Percentiles rank a stretch among this genome's conserved stretches.
Evolutionary conservation across 2,113 vertebrate species (phyloP).

Genomic region (Eurystomus gularis): DNA sequence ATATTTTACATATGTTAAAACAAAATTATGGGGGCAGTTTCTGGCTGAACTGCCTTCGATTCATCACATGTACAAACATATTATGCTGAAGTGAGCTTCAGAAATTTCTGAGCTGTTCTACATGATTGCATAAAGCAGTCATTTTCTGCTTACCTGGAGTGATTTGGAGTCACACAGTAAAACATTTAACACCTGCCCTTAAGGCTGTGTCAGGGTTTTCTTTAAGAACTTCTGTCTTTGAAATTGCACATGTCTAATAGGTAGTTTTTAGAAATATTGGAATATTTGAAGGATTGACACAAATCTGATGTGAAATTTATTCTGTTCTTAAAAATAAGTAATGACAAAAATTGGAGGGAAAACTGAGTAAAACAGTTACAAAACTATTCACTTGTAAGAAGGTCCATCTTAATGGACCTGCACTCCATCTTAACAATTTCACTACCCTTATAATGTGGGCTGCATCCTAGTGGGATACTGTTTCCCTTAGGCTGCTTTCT

Average conservation of each 20-base stretch:
- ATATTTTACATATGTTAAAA: neutral
- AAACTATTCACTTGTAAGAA: neutral
- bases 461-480: neutral
- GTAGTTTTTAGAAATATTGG: neutral
- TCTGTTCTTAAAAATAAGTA: neutral
- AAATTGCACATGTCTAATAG: neutral
- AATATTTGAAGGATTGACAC: neutral
- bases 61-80: neutral
- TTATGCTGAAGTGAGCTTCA: neutral
- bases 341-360: neutral
- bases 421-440: neutral
- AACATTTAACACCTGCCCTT: neutral
- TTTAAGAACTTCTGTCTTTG: neutral
- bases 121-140: neutral
- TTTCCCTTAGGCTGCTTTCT: neutral
- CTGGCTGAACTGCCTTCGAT: neutral
- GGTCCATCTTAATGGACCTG: neutral
- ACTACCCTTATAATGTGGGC: neutral
- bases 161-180: neutral
- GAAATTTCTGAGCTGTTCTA: neutral
- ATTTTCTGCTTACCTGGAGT: neutral
- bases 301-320: neutral
- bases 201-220: neutral
- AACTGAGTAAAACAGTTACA: neutral
- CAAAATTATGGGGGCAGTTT: neutral